Evolutionary conservation across 2,888 invertebrate species (phyloP).

Genomic region (Synanthedon myopaeformis): DNA sequence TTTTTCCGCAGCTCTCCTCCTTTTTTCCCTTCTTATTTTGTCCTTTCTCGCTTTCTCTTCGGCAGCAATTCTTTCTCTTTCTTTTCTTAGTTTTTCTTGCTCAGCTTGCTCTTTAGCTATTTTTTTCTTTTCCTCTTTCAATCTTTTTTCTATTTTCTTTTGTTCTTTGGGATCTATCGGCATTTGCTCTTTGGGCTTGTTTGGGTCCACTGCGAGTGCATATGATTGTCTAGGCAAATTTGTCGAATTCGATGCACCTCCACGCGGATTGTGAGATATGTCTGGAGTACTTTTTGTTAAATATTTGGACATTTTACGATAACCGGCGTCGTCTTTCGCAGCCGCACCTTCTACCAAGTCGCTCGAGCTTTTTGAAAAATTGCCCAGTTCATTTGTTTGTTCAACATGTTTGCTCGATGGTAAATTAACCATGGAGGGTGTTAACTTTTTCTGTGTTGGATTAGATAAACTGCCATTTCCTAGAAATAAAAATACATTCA

Average conservation of each 20-base stretch:
- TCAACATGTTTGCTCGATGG: conserved; percentile 9
- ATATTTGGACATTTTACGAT: conserved; percentile 6
- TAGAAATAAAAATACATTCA: conserved; percentile 4
- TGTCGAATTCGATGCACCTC: conserved; percentile 10
- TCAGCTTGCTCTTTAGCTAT: conserved; percentile 33
- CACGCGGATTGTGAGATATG: conserved; percentile 30
- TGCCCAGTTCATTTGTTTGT: not conserved
- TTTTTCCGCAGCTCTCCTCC: conserved; percentile 15
- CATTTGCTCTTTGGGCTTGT: conserved; percentile 1
- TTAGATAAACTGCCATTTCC: conserved; percentile 21
- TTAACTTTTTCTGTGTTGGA: conserved; percentile 21
- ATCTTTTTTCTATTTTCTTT: conserved; percentile 7
- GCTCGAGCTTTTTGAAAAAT: conserved; percentile 31
- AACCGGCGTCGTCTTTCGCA: not conserved
- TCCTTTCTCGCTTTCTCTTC: conserved; percentile 31
- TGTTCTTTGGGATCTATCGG: conserved; percentile 12
- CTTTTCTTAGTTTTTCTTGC: conserved; percentile 36
- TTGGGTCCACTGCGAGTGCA: conserved; percentile 8
- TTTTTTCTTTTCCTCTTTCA: conserved; percentile 7
- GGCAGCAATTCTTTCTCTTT: conserved; percentile 23
- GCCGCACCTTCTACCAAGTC: conserved; percentile 22
- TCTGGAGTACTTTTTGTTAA: conserved; percentile 28
- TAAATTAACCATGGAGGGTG: conserved; percentile 28
- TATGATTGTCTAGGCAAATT: not conserved
- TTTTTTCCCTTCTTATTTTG: conserved; percentile 24